Base-by-base conservation (phyloP, 1,140 invertebrate species). In the Heterodera schachtii region DNA sequence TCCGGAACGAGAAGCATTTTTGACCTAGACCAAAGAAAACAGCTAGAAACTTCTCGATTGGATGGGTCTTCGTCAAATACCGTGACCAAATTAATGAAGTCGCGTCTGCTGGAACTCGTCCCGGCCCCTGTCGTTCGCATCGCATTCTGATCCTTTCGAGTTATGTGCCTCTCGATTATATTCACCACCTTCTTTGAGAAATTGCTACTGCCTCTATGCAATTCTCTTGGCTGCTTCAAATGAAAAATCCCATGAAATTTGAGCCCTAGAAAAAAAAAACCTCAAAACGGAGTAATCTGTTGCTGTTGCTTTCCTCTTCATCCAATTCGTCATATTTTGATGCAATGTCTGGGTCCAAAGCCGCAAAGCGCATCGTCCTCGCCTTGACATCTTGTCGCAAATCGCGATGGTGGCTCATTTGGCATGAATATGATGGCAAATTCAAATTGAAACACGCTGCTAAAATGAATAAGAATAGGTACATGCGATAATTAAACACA, bases 1-100 rank as follows among this genome's bases (percentile, higher is more conserved):
- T 11, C 80, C 80, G 21, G 80, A 43, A 79, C 80, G 80, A 46
- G 80, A 52, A 52, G 80, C 80, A 81, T 69, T 76, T 47, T 49
- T 41, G 31, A 81, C 80, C 80, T 80, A 8, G n/a, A 52, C 49
- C 49, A 52, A 52, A 52, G 6, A 8, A 8, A 52, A 8, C 0
- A 8, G 6, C 6, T 52, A 52, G 11, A 52, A 52, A 8, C 6
- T 8, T 8, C 11, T 52, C 2, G 49, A 52, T 8, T 52, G 6
- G 49, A 52, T 52, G 49, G 11, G 0, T 8, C 6, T 8, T 52
- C 49, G 49, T 49, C 9, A 52, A 6, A 44, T 70, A 81, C 80
- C 41, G 80, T 81, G 44, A 81, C 66, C 46, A 75, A 41, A 69
- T 67, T 19, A 16, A 81, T 31, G 3, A 79, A 47, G 57, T 81